phyloP scores from a whole-genome alignment of 2,888 invertebrate genomes.

The Scaptomyza cyrtandrae region DNA sequence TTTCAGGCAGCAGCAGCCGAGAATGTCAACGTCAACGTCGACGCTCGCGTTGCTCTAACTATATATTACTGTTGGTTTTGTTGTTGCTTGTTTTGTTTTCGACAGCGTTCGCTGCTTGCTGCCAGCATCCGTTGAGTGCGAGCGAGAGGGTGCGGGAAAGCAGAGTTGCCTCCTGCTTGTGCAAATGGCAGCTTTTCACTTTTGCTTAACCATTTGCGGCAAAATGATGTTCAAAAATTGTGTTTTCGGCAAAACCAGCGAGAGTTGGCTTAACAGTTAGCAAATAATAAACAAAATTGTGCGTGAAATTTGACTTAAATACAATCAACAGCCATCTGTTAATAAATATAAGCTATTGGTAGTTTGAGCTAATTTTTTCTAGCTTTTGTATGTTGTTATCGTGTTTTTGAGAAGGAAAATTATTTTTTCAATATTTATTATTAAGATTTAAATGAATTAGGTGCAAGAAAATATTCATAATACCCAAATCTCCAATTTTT shows the following conservation, averaged over 20 bases:
- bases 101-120: constrained; percentile 27
- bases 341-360: no score
- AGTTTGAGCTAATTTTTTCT: no score
- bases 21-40: constrained; percentile 33
- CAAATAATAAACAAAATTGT: neutral
- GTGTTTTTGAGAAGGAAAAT: no score
- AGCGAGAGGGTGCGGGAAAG: neutral
- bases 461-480: no score
- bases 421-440: no score
- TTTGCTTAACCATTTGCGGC: constrained; percentile 52
- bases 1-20: constrained; percentile 48
- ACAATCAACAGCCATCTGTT: no score
- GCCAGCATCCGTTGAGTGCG: constrained; percentile 18
- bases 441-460: no score
- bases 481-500: no score
- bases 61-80: constrained; percentile 3
- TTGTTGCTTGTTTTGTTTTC: constrained; percentile 49
- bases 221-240: constrained; percentile 53
- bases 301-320: neutral
- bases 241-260: constrained; percentile 22
- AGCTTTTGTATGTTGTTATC: no score
- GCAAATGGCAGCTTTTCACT: constrained; percentile 70
- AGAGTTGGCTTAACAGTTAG: constrained; percentile 35
- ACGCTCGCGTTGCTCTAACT: constrained; percentile 23
- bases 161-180: constrained; percentile 16